Conservation (phyloP, 2,888 invertebrate genomes). For the Athalia rosae region DNA sequence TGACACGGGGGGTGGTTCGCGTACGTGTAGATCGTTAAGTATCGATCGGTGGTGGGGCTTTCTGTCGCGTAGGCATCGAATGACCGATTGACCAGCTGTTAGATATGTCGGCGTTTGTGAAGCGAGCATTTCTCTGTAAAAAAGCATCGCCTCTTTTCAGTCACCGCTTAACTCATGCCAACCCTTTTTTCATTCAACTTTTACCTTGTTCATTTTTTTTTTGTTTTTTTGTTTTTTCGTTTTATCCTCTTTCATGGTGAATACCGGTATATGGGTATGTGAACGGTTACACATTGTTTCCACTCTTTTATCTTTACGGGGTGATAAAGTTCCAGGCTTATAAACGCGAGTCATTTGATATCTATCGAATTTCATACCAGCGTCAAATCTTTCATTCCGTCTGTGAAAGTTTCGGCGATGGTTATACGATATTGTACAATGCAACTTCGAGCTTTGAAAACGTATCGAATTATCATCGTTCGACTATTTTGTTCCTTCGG, state of each 20-base stretch:
- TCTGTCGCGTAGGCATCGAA: constrained; percentile 11
- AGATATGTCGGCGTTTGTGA: background rate
- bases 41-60: constrained; percentile 3
- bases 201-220: background rate
- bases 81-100: constrained; percentile 36
- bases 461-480: background rate
- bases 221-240: background rate
- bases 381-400: constrained; percentile 17
- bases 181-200: background rate
- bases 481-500: background rate
- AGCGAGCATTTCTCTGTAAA: background rate
- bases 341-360: constrained; percentile 25
- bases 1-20: too few species aligned
- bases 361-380: constrained; percentile 23
- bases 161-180: background rate
- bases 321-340: constrained; percentile 24
- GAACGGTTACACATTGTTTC: background rate
- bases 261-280: background rate
- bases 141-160: background rate
- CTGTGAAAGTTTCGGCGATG: background rate
- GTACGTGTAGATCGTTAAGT: too few species aligned
- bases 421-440: constrained; percentile 1
- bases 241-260: background rate
- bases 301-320: too few species aligned
- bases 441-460: background rate